A percentile compares a stretch with the other conserved stretches of the same genome.
Conservation (phyloP, 2,797 vertebrate genomes). For the Cirrhinus molitorella region DNA sequence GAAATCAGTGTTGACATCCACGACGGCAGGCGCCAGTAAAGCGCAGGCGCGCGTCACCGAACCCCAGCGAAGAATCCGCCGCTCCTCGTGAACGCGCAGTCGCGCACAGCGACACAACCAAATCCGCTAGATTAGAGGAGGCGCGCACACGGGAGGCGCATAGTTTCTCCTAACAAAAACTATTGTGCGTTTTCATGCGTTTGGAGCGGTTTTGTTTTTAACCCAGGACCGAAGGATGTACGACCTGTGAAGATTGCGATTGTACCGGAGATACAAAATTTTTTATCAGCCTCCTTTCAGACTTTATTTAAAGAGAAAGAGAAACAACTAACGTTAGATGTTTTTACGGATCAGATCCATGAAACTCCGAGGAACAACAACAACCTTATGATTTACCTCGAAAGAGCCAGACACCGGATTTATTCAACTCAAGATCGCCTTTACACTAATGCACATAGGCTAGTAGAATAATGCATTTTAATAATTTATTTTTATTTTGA, state of each 20-base stretch:
- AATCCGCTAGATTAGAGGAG: conserved; percentile 78
- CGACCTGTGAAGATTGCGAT: background rate
- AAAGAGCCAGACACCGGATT: conserved; percentile 14
- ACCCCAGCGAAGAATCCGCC: conserved; percentile 42
- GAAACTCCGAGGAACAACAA: conserved; percentile 48
- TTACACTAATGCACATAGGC: background rate
- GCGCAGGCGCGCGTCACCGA: conserved; percentile 1
- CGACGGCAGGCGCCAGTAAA: conserved; percentile 64
- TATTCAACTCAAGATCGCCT: conserved; percentile 26
- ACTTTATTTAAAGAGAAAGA: conserved; percentile 20
- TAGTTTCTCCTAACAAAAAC: conserved; percentile 44
- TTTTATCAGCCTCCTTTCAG: background rate
- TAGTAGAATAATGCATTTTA: conserved; percentile 3
- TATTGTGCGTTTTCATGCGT: background rate
- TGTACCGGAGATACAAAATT: background rate
- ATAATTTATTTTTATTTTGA: background rate
- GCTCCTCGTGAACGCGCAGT: conserved; percentile 67
- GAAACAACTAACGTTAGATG: background rate
- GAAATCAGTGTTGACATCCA: conserved; percentile 18
- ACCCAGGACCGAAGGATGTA: background rate
- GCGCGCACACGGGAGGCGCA: conserved; percentile 52
- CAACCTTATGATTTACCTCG: conserved; percentile 33
- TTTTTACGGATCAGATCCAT: conserved; percentile 31
- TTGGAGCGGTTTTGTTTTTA: conserved; percentile 8
- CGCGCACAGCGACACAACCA: conserved; percentile 61